Evolutionary conservation across 2,113 vertebrate species (phyloP), one percentile per base, ranked within the genome.

Genomic region (Larimichthys polyactis): DNA sequence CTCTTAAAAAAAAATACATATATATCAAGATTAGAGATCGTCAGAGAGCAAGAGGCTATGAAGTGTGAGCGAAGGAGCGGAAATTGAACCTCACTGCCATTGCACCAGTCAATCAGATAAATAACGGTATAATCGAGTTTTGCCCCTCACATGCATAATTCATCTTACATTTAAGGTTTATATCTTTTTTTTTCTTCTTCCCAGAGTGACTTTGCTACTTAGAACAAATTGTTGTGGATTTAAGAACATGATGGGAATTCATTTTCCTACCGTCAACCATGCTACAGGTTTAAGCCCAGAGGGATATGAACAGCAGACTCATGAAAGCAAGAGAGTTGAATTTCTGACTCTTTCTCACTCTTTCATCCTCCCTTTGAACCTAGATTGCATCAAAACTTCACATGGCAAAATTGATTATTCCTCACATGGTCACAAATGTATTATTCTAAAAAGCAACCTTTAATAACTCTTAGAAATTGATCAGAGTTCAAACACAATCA

Each of bases 81-180:
- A 94, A 94, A 94, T 94, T 94, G 92, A 94, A 94, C 93, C 89
- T 87, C 84, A 82, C 82, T 82, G 89, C 91, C 88, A 89, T 72
- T 83, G 90, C 90, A 86, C 89, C 91, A 93, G 92, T 94, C 91
- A 94, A 94, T 95, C 94, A 95, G 95, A 95, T 95, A 95, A 94
- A 94, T 94, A 94, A 91, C 62, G 57, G 91, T 92, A 93, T 94
- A 95, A 95, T 93, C 89, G 84, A 93, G 89, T 94, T 94, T 90
- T 90, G 81, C 83, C 75, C 62, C 82, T 75, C 78, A 90, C 89
- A 95, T 94, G 89, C 84, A 95, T 95, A 92, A 95, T 95, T 95
- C 92, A 95, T 94, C 72, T 75, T 81, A 85, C 81, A 84, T 86
- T 90, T 86, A 81, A 81, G 79, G 87, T 87, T 92, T 85, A 80